phyloP scores from a whole-genome alignment of 2,113 vertebrate genomes.

The Ceratotherium simum region DNA sequence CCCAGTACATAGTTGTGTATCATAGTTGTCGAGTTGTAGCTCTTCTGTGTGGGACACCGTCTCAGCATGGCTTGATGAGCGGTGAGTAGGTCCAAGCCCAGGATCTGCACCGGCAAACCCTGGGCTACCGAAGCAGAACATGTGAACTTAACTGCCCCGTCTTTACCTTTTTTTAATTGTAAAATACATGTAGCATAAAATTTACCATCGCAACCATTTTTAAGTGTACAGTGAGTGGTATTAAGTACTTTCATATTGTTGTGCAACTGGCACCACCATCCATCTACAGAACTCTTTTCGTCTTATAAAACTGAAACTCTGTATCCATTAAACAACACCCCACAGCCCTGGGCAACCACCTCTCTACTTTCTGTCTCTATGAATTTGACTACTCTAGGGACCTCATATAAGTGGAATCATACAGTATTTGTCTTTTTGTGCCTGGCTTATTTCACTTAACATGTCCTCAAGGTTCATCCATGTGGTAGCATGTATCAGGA shows the following conservation, averaged over 20 bases:
- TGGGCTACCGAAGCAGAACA: too few relatives aligned
- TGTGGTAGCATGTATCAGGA: background rate
- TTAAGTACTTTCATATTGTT: background rate
- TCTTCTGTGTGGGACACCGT: too few relatives aligned
- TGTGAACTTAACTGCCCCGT: background rate
- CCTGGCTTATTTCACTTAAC: constrained; percentile 19
- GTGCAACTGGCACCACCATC: background rate
- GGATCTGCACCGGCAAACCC: too few relatives aligned
- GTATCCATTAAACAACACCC: background rate
- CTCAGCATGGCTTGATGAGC: too few relatives aligned
- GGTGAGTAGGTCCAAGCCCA: too few relatives aligned
- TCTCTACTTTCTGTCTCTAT: background rate
- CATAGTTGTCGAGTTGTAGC: too few relatives aligned
- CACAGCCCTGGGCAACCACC: background rate
- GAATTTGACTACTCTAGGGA: background rate
- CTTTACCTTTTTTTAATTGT: background rate
- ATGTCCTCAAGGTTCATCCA: background rate
- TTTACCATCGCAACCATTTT: background rate
- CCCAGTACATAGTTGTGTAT: too few relatives aligned
- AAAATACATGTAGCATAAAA: background rate
- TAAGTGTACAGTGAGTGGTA: background rate
- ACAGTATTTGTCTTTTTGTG: background rate
- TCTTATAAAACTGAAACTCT: background rate
- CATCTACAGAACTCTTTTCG: background rate
- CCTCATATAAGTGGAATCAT: background rate